Evolutionary conservation across 2,888 invertebrate genomes (phyloP), one percentile per base, ranked within the genome.

Genomic region (Auanema sp.): DNA sequence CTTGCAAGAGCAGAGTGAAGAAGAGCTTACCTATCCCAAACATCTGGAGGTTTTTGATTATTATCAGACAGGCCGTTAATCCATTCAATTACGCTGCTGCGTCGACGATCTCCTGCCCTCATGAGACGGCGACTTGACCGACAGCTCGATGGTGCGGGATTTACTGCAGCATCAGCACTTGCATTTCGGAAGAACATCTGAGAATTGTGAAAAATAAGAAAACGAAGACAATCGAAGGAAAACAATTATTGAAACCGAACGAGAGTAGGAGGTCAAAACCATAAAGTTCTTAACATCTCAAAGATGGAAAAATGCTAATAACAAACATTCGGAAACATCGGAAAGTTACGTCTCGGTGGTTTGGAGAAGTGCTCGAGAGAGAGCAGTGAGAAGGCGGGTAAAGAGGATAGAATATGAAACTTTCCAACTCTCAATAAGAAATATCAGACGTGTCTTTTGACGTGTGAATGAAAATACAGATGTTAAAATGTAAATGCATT

Each of bases 11-110:
- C 3, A 47, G 16, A 18, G 3, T 18, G 47, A 10, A 47, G 47
- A 47, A 47, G 47, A 21, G 16, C 21, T 47, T 47, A 21, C 21
- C 47, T 18, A 21, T 18, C 21, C 16, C 47, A 47, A 10, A 47
- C 21, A 47, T 47, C 16, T 16, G 47, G 21, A 47, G 21, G 23
- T 51, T 25, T 23, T 16, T 33, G 33, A 52, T 72, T 69, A 49
- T 72, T 72, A 50, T 72, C 72, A 2, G 62, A 52, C 11, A 72
- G 54, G 55, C 69, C 72, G 56, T 64, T 72, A 47, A 72, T 64
- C 72, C 72, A 72, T 33, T 72, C 72, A 55, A 69, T 69, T 6
- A 72, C 66, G 18, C 69, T 69, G 41, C 61, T 52, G 24, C 68
- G 53, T 12, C 72, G 41, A 18, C 65, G 60, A 41, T 63, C 60